A percentile compares a stretch with the other conserved stretches of the same genome.
Evolutionary conservation across 1,140 invertebrate genomes (phyloP).

Genomic region (Drosophila serrata): DNA sequence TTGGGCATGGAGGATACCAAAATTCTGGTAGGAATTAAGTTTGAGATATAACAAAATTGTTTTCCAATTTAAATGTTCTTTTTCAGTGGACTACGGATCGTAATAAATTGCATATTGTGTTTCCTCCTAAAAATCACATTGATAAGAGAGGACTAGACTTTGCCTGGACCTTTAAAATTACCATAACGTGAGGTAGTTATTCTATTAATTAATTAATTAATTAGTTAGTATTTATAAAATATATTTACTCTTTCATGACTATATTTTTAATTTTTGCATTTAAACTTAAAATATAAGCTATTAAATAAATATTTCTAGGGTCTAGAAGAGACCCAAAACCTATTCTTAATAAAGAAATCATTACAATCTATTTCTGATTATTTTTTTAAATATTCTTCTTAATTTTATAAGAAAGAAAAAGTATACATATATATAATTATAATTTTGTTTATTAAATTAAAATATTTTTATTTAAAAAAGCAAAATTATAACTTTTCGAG

Average conservation of each 20-base stretch:
- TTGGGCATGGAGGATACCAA: constrained; percentile 67
- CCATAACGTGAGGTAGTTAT: constrained; percentile 24
- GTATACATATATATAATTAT: neutral
- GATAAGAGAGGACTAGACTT: constrained; percentile 71
- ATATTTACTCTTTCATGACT: too few relatives aligned
- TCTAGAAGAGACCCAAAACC: neutral
- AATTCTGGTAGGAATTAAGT: constrained; percentile 45
- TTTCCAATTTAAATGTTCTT: neutral
- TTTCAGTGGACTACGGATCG: constrained; percentile 62
- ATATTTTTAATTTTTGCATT: neutral
- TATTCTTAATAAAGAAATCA: neutral
- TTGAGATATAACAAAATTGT: neutral
- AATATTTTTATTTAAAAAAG: too few relatives aligned
- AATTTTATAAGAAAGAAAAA: neutral
- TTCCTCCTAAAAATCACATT: constrained; percentile 76
- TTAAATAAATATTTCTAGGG: neutral
- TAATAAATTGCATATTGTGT: constrained; percentile 61
- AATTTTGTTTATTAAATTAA: fast-evolving
- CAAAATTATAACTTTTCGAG: too few relatives aligned
- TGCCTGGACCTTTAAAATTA: constrained; percentile 82
- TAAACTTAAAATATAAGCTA: neutral
- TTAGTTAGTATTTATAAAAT: neutral
- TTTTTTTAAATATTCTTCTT: neutral
- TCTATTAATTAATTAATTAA: neutral
- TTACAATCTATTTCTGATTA: neutral